Evolutionary conservation across 2,797 vertebrate genomes (phyloP).

Genomic region (Siniperca scherzeri): DNA sequence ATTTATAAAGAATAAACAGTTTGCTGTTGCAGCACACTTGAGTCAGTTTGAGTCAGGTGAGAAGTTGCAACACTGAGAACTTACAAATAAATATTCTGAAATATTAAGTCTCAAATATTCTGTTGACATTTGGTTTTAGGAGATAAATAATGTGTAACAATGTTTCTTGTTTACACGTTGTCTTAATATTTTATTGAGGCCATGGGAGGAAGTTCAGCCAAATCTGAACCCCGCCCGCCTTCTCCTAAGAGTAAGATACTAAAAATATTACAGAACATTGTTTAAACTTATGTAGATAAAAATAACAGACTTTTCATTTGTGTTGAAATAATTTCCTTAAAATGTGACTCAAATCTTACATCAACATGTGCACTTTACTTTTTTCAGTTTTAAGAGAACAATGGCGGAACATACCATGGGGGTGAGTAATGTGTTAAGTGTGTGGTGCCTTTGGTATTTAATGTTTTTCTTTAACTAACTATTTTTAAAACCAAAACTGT

Average conservation of each 20-base stretch:
- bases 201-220: background rate
- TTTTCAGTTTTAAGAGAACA: no score
- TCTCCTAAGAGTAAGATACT: background rate
- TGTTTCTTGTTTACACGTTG: background rate
- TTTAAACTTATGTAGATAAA: background rate
- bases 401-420: background rate
- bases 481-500: background rate
- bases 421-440: conserved; percentile 1
- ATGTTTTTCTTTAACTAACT: background rate
- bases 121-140: background rate
- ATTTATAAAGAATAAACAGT: background rate
- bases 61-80: no score
- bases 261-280: background rate
- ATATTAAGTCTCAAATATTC: background rate
- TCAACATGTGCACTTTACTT: background rate
- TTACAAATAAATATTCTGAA: background rate
- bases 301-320: no score
- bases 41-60: background rate
- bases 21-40: background rate
- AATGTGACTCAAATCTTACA: no score
- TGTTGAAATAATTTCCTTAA: no score
- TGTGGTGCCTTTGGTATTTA: background rate
- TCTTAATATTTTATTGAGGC: background rate
- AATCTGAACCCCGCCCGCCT: background rate
- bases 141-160: background rate